Evolutionary conservation across 2,113 vertebrate genomes (phyloP).

Genomic region (Lophotis ruficrista): DNA sequence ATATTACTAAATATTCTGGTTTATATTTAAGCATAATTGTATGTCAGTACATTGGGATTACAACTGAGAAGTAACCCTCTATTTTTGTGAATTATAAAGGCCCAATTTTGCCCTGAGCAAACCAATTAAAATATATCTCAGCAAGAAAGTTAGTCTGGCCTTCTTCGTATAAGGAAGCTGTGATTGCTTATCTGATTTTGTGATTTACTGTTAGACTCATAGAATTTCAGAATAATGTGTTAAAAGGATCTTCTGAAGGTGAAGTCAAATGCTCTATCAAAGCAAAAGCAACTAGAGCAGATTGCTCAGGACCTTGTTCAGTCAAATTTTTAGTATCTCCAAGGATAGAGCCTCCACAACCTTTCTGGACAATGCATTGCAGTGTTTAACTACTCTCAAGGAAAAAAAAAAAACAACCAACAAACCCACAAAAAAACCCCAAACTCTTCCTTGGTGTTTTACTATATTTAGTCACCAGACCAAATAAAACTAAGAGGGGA

Average conservation of each 20-base stretch:
- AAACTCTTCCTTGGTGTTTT: not conserved
- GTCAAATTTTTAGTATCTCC: not conserved
- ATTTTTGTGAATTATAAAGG: not conserved
- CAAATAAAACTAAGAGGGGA: not conserved
- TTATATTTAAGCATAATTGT: not conserved
- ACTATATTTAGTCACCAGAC: not conserved
- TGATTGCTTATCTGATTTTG: not conserved
- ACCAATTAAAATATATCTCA: not conserved
- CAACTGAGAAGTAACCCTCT: not conserved
- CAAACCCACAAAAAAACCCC: accelerated
- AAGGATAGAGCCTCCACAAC: not conserved
- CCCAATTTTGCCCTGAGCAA: not conserved
- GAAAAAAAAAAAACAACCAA: not conserved
- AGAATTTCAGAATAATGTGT: not conserved
- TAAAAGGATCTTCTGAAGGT: not conserved
- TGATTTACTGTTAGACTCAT: not conserved
- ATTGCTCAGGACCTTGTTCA: not conserved
- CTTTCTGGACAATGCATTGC: not conserved
- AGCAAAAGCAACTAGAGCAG: not conserved
- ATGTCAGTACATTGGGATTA: not conserved
- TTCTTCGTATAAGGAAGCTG: not conserved
- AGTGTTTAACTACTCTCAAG: not conserved
- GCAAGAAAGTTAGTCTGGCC: not conserved
- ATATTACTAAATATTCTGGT: not conserved
- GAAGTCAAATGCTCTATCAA: not conserved